These are phyloP conservation scores for Sapayoa aenigma DNA, from an alignment of 2,113 vertebrate species.

Conservation along the genomic window DNA sequence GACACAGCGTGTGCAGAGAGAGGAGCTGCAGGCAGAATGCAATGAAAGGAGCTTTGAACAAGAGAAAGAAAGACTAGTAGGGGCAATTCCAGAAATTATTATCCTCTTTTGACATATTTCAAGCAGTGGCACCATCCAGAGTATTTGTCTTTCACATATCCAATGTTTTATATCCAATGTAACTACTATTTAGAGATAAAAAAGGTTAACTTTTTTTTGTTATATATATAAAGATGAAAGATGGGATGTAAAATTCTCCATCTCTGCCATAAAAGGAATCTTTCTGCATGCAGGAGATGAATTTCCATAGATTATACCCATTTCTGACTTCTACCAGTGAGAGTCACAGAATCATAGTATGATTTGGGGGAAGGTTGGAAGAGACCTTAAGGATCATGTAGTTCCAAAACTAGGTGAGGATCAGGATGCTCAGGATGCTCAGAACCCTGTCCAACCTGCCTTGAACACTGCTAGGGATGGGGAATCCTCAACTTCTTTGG, in stretches of 20 bases:
- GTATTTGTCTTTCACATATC: not conserved
- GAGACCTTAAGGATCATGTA: not conserved
- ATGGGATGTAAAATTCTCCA: not conserved
- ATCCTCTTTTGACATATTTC: not conserved
- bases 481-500: not conserved
- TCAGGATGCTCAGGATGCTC: too few relatives aligned
- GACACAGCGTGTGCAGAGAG: not conserved
- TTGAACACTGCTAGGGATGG: not conserved
- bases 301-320: not conserved
- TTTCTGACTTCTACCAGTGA: not conserved
- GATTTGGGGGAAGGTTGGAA: not conserved
- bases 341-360: not conserved
- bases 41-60: not conserved
- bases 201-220: not conserved
- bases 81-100: not conserved
- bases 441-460: not conserved
- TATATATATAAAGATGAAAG: not conserved
- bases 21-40: not conserved
- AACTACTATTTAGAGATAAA: not conserved
- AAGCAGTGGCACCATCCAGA: not conserved
- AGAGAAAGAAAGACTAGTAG: conserved; percentile 46
- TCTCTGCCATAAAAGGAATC: not conserved
- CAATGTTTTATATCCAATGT: not conserved
- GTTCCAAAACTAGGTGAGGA: too few relatives aligned
- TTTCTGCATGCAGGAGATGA: not conserved